These are phyloP conservation scores for Melanargia galathea DNA, from an alignment of 2,888 invertebrate species.

Conservation along the genomic window DNA sequence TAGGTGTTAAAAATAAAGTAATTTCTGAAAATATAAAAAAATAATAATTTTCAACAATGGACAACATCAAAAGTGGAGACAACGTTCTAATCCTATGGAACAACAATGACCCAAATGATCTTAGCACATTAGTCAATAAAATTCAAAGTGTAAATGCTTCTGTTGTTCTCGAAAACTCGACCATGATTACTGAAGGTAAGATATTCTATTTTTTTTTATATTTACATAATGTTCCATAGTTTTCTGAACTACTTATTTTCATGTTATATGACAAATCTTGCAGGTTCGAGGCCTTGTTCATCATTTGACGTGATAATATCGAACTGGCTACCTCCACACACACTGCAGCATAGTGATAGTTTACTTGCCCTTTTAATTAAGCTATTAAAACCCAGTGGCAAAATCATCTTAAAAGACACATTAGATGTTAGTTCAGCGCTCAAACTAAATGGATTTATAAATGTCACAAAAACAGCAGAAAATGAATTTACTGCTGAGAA, in stretches of 20 bases:
- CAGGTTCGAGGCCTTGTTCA: constrained; percentile 82
- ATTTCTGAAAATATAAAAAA: neutral
- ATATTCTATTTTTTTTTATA: constrained; percentile 11
- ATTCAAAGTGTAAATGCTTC: constrained; percentile 75
- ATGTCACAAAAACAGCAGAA: constrained; percentile 57
- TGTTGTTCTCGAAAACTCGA: constrained; percentile 83
- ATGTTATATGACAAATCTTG: no score
- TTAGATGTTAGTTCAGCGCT: constrained; percentile 74
- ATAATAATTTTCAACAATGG: constrained; percentile 48
- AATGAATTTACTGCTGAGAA: constrained; percentile 80
- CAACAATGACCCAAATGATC: constrained; percentile 66
- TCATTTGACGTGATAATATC: constrained; percentile 84
- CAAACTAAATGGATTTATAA: constrained; percentile 85
- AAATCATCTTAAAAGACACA: constrained; percentile 77
- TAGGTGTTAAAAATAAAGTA: no score
- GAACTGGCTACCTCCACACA: constrained; percentile 70
- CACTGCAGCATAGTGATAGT: constrained; percentile 65
- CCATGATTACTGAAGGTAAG: constrained; percentile 83
- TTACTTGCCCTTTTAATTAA: constrained; percentile 82
- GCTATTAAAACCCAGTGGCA: constrained; percentile 85
- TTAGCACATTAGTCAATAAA: constrained; percentile 77
- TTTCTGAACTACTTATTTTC: no score
- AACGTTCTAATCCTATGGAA: constrained; percentile 83
- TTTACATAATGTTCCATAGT: neutral
- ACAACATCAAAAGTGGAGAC: constrained; percentile 61